phyloP scores from a whole-genome alignment of 1,140 invertebrate genomes.

The Zaprionus davidi region DNA sequence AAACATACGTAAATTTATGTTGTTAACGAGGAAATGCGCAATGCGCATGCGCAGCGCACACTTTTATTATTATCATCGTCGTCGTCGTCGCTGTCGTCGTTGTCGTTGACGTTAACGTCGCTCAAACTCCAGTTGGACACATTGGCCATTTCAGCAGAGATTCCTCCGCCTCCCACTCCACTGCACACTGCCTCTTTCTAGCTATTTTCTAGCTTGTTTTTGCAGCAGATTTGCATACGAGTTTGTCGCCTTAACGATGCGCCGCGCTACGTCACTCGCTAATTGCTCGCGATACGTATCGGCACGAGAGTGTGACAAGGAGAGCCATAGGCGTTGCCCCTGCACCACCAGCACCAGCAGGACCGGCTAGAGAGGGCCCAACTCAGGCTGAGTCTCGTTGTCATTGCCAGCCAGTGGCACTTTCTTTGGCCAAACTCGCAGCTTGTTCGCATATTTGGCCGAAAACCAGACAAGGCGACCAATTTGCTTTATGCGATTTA shows the following conservation, averaged over 20 bases:
- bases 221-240: constrained; percentile 64
- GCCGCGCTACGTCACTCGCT: constrained; percentile 77
- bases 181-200: neutral
- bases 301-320: constrained; percentile 58
- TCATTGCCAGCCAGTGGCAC: constrained; percentile 51
- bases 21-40: constrained; percentile 80
- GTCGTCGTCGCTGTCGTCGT: constrained; percentile 38
- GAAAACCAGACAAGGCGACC: constrained; percentile 53
- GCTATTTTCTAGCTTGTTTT: constrained; percentile 7
- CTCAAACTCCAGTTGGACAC: constrained; percentile 59
- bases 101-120: constrained; percentile 36
- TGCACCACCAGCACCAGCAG: constrained; percentile 11
- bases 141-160: constrained; percentile 52
- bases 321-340: constrained; percentile 60
- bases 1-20: constrained; percentile 82
- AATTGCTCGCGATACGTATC: constrained; percentile 77
- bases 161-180: neutral
- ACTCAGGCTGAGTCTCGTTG: constrained; percentile 22
- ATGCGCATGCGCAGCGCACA: constrained; percentile 66
- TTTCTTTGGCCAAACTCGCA: constrained; percentile 60
- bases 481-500: constrained; percentile 74
- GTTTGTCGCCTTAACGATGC: constrained; percentile 68
- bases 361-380: constrained; percentile 4
- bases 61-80: constrained; percentile 77
- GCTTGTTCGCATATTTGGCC: constrained; percentile 66